Percentiles rank a stretch among this genome's conserved stretches.
Conservation (phyloP, 2,113 vertebrate species). For the Agelaius tricolor region DNA sequence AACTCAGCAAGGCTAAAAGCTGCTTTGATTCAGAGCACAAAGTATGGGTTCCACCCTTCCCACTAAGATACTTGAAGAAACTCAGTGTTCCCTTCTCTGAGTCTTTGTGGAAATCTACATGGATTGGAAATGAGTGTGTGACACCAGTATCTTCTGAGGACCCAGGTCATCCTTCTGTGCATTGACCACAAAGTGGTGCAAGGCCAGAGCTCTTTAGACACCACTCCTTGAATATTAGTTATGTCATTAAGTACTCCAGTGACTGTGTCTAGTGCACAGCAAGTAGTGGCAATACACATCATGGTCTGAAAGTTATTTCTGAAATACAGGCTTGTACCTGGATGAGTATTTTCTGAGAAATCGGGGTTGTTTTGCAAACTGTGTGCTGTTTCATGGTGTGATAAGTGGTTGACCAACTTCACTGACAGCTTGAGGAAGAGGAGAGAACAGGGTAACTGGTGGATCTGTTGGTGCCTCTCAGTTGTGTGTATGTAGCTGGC, state of each 20-base stretch:
- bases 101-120: accelerated
- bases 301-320: not conserved
- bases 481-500: accelerated
- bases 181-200: not conserved
- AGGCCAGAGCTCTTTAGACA: not conserved
- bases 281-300: not conserved
- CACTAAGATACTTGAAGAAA: not conserved
- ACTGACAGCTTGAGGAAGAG: not conserved
- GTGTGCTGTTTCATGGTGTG: not conserved
- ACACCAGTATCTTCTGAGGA: not conserved
- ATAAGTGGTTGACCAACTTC: not conserved
- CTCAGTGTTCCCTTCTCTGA: not conserved
- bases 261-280: not conserved
- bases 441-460: not conserved
- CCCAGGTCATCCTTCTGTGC: not conserved
- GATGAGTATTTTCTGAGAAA: not conserved
- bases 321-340: not conserved
- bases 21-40: not conserved
- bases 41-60: not conserved
- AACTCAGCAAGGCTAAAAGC: not conserved
- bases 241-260: not conserved
- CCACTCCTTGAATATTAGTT: not conserved
- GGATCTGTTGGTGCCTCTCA: not conserved
- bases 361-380: not conserved
- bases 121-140: not conserved